Base-by-base conservation (phyloP, 1,140 invertebrate genomes). In the Cryptotermes secundus region DNA sequence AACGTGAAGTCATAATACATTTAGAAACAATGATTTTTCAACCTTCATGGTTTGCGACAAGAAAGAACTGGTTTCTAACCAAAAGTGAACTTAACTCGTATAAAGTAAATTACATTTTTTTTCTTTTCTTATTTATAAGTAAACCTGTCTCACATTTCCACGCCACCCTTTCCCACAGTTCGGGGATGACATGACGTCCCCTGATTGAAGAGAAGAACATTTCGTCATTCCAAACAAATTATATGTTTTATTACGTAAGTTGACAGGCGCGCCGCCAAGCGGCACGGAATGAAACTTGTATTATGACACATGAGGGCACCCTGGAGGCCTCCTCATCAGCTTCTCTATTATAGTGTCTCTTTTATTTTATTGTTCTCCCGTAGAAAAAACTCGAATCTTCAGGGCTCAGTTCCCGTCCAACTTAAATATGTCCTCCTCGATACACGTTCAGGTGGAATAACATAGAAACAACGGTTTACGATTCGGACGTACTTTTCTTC, bases 171-270 rank as follows among this genome's bases (percentile, higher is more conserved):
- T n/a, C 26, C 12, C 59, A n/a, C 59, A 72, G 26, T 72, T 6
- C 26, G n/a, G 26, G 59, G 59, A 72, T n/a, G 59, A 31, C 59
- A 72, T n/a, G 26, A 72, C 59, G 14, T 31, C n/a, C 26, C 31
- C 59, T 31, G 59, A 72, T 72, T 72, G n/a, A 7, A 4, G 9
- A 72, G 26, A 12, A n/a, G 59, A n/a, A 72, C 59, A 12, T 72
- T 72, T 72, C 26, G 31, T 72, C 59, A 72, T 72, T 72, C 59
- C 59, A 31, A n/a, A 72, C 59, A 72, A 72, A 72, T 72, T 72
- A 72, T 31, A 72, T 9, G 59, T 72, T 72, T 72, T 6, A 31
- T 72, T 72, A 72, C n/a, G n/a, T 72, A 72, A 72, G 59, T 31
- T 72, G 59, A 72, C 59, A 72, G 26, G 59, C 4, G 59, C 59